Evolutionary conservation across 2,888 invertebrate genomes (phyloP).

Genomic region (Punctoribates punctum): DNA sequence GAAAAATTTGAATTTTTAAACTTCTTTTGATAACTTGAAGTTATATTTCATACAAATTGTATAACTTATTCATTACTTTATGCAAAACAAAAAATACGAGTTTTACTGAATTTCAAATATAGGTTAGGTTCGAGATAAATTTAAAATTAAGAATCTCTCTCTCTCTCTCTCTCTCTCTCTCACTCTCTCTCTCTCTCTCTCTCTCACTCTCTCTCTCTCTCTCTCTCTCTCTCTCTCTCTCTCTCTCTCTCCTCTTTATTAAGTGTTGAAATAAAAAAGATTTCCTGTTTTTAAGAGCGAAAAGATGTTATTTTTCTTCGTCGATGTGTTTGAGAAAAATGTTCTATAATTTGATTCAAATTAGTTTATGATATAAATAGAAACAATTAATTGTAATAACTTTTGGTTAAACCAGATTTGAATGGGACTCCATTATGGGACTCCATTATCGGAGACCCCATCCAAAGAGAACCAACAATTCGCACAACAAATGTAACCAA

Average conservation of each 20-base stretch:
- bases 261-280: conserved; percentile 17
- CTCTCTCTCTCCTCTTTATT: background rate
- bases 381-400: conserved; percentile 17
- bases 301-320: conserved; percentile 8
- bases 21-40: too few relatives aligned
- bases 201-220: conserved; percentile 7
- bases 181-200: background rate
- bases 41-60: too few relatives aligned
- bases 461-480: background rate
- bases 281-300: conserved; percentile 30
- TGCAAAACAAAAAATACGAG: too few relatives aligned
- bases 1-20: too few relatives aligned
- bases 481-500: background rate
- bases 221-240: background rate
- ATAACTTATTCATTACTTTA: too few relatives aligned
- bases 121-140: too few relatives aligned
- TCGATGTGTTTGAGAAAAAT: background rate
- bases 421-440: background rate
- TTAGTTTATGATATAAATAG: background rate
- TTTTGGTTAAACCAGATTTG: background rate
- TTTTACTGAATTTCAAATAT: too few relatives aligned
- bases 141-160: background rate
- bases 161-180: conserved; percentile 5
- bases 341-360: background rate
- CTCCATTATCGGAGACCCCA: background rate